Evolutionary conservation across 2,888 invertebrate species (phyloP).

Genomic region (Acheta domesticus): DNA sequence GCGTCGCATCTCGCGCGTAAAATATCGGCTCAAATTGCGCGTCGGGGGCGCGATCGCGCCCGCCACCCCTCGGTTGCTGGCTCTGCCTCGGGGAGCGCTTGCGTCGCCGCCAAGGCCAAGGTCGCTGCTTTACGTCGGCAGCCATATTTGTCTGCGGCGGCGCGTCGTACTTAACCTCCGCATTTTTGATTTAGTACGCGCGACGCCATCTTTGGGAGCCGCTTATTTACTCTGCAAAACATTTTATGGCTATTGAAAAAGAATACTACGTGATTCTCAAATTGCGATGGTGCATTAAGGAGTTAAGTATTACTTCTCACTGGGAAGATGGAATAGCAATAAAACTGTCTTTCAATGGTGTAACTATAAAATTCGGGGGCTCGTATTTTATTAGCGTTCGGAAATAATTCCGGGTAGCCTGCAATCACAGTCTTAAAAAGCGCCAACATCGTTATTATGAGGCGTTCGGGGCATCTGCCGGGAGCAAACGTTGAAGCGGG

Average conservation of each 20-base stretch:
- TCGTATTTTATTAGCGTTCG: neutral
- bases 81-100: neutral
- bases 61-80: neutral
- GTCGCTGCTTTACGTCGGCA: neutral
- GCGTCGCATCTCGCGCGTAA: neutral
- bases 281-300: neutral
- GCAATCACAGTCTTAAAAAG: too few species aligned
- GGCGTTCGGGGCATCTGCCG: too few species aligned
- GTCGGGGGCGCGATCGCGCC: neutral
- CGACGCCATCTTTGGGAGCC: neutral
- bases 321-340: too few species aligned
- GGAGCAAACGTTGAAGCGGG: too few species aligned
- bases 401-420: neutral
- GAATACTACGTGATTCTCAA: neutral
- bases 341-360: too few species aligned
- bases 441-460: too few species aligned
- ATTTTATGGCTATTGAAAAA: conserved; percentile 10
- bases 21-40: neutral
- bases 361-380: neutral
- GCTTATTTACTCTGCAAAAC: neutral
- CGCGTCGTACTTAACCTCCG: neutral
- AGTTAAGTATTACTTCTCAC: neutral
- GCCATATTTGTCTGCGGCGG: neutral
- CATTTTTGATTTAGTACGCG: neutral
- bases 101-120: neutral